Conservation (phyloP, 2,888 invertebrate species). For the Melanchra persicariae region DNA sequence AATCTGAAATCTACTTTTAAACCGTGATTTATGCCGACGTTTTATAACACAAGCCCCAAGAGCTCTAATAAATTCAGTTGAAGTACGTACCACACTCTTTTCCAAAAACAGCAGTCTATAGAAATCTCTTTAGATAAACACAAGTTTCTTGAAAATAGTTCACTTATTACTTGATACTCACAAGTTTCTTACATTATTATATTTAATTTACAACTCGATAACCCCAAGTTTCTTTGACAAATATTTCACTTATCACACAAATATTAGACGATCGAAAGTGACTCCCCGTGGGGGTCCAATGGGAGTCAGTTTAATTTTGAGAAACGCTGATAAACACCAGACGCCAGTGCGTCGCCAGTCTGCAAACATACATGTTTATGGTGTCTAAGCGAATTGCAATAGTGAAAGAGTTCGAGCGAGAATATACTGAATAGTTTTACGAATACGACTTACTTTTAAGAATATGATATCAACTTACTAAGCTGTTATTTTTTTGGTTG, state of each 20-base stretch:
- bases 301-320: constrained; percentile 31
- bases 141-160: no score
- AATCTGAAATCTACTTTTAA: background rate
- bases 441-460: background rate
- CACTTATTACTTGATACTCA: no score
- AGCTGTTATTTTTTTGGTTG: background rate
- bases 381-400: constrained; percentile 33
- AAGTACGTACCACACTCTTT: background rate
- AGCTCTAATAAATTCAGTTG: background rate
- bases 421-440: constrained; percentile 3
- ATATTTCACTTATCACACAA: background rate
- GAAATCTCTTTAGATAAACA: no score
- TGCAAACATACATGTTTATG: constrained; percentile 32
- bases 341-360: constrained; percentile 51
- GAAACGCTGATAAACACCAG: constrained; percentile 23
- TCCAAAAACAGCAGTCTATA: background rate
- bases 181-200: no score
- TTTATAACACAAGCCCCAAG: background rate
- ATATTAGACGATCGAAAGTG: no score
- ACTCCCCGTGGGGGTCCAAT: no score
- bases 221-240: no score
- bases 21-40: background rate
- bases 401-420: background rate
- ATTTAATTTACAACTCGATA: no score
- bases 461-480: background rate